A percentile compares a stretch with the other conserved stretches of the same genome.
Evolutionary conservation across 2,797 vertebrate genomes (phyloP).

Genomic region (Coracias cyanogaster): DNA sequence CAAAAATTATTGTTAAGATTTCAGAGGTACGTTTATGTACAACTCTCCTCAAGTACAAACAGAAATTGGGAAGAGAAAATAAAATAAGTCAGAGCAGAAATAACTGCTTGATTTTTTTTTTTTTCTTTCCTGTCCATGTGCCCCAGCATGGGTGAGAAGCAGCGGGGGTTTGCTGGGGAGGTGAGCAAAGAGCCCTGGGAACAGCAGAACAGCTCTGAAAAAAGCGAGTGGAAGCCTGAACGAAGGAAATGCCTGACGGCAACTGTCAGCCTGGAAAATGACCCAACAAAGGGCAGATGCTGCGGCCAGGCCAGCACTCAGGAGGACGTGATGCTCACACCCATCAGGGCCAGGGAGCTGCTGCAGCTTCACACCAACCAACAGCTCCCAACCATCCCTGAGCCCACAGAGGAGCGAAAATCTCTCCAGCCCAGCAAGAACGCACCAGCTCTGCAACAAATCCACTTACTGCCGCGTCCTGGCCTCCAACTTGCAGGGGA

Average conservation of each 20-base stretch:
- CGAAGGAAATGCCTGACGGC: background rate
- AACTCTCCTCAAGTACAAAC: background rate
- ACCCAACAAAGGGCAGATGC: background rate
- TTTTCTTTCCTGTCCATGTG: background rate
- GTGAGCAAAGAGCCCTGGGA: background rate
- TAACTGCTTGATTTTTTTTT: background rate
- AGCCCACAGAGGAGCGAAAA: background rate
- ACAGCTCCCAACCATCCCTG: background rate
- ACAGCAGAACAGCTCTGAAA: background rate
- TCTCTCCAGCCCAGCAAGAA: background rate
- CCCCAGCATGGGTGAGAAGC: background rate
- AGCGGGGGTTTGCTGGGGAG: background rate
- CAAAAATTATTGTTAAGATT: background rate
- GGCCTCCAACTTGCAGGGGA: background rate
- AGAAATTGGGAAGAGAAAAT: background rate
- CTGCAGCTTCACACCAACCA: background rate
- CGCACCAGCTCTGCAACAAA: background rate
- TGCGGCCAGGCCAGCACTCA: background rate
- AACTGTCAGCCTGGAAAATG: background rate
- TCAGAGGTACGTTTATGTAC: background rate
- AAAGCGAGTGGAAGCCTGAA: background rate
- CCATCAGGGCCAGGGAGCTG: background rate
- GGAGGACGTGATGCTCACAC: background rate
- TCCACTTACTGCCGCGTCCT: background rate
- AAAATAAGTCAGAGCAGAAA: background rate